Percentiles rank a stretch among this genome's conserved stretches.
Evolutionary conservation across 2,113 vertebrate species (phyloP).

Genomic region (Cyprinodon variegatus): DNA sequence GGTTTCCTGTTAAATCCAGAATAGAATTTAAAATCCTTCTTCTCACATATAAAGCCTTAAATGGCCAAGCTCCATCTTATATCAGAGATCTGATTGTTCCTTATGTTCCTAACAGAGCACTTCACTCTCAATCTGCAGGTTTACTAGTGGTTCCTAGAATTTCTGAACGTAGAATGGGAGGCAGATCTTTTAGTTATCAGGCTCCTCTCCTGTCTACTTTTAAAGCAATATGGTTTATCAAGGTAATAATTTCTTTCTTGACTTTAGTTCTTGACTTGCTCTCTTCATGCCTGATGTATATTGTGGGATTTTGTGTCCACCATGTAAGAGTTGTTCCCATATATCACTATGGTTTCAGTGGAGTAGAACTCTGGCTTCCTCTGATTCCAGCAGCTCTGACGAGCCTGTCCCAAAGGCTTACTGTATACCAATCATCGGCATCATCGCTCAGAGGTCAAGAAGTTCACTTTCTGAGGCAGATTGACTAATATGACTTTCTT

Average conservation of each 20-base stretch:
- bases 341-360: neutral
- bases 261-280: neutral
- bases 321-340: neutral
- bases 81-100: too few relatives aligned
- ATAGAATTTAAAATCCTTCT: too few relatives aligned
- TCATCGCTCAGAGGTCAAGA: neutral
- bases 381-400: neutral
- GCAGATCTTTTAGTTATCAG: too few relatives aligned
- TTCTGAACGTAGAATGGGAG: too few relatives aligned
- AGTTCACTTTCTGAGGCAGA: neutral
- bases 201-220: neutral
- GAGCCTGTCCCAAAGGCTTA: neutral
- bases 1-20: too few relatives aligned
- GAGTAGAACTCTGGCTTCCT: neutral
- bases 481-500: neutral
- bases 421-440: neutral
- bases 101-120: too few relatives aligned
- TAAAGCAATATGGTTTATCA: neutral
- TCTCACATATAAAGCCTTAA: too few relatives aligned
- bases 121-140: too few relatives aligned
- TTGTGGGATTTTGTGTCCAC: neutral
- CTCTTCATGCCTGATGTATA: neutral
- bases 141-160: too few relatives aligned
- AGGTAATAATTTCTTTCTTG: neutral
- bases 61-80: too few relatives aligned